Conservation (phyloP, 2,797 vertebrate species). For the Falco peregrinus region DNA sequence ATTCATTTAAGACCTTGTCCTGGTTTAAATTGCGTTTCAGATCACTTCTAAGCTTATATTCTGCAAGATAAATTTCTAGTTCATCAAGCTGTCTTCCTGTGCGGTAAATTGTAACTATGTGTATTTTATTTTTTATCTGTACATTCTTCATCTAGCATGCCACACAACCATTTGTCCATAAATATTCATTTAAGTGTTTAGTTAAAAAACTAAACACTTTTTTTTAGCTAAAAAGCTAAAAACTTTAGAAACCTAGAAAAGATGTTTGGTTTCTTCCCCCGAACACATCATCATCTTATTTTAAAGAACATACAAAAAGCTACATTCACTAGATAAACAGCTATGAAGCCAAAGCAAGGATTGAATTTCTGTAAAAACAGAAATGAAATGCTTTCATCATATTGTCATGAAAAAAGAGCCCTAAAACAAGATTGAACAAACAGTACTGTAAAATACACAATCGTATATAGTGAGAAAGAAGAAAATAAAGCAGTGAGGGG, state of each 20-base stretch:
- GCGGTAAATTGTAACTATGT: neutral
- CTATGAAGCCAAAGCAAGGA: neutral
- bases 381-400: neutral
- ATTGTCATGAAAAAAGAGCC: neutral
- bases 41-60: neutral
- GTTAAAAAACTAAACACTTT: no score
- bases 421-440: neutral
- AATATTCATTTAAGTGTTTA: neutral
- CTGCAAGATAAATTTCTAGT: neutral
- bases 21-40: neutral
- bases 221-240: neutral
- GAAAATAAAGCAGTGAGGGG: neutral
- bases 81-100: neutral
- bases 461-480: neutral
- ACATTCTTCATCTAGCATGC: neutral
- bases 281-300: neutral
- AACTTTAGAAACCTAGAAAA: neutral
- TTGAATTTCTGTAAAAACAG: neutral
- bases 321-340: neutral
- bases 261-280: neutral
- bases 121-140: neutral
- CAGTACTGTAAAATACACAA: neutral
- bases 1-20: neutral
- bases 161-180: neutral
- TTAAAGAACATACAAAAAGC: neutral